Evolutionary conservation across 1,140 invertebrate species (phyloP).

Genomic region (Centruroides vittatus): DNA sequence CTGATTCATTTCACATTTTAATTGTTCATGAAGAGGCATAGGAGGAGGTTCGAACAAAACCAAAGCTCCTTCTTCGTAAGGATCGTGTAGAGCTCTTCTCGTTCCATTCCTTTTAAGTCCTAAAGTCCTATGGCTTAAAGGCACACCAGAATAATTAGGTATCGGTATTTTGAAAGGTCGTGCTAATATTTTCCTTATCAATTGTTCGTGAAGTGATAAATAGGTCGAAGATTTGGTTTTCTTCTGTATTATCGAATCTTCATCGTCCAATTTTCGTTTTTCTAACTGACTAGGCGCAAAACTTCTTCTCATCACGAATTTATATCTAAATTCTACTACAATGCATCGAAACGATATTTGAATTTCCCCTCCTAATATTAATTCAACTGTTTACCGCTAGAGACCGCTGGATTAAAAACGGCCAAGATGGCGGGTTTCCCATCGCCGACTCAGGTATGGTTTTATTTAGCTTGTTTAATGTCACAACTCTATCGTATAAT

Average conservation of each 20-base stretch:
- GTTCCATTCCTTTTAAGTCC: constrained; percentile 54
- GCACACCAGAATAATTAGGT: constrained; percentile 59
- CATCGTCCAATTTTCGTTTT: constrained; percentile 31
- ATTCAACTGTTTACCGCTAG: too few species aligned
- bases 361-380: too few species aligned
- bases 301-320: constrained; percentile 27
- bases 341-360: too few species aligned
- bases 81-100: constrained; percentile 74
- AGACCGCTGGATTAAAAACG: too few species aligned
- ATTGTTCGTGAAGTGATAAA: constrained; percentile 42
- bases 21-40: constrained; percentile 57
- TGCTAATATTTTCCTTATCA: constrained; percentile 67
- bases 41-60: constrained; percentile 71
- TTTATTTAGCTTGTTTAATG: too few species aligned
- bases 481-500: too few species aligned
- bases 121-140: constrained; percentile 46
- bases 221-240: constrained; percentile 1
- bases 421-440: too few species aligned
- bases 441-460: too few species aligned
- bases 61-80: constrained; percentile 80
- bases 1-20: constrained; percentile 86
- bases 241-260: constrained; percentile 25
- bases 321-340: too few species aligned
- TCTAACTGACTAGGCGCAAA: constrained; percentile 38
- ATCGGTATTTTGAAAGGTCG: constrained; percentile 92